Evolutionary conservation across 2,113 vertebrate genomes (phyloP), one percentile per base, ranked within the genome.

Genomic region (Callithrix jacchus): DNA sequence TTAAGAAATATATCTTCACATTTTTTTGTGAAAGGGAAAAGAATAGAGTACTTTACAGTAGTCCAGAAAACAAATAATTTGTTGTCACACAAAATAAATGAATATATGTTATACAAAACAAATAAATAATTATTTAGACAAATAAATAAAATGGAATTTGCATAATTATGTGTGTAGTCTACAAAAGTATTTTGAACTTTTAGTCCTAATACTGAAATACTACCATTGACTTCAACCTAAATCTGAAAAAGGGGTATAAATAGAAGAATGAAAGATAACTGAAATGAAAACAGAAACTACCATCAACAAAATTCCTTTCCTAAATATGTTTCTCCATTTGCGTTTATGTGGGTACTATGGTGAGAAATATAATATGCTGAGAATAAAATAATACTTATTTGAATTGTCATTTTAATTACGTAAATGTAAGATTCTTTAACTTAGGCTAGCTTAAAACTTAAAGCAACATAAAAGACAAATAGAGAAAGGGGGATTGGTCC

Each of bases 1-100:
- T 0, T 89, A 81, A 42, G 1, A 93, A 61, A 89, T 61, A 35
- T 12, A 37, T 32, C 0, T 40, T 11, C 6, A 12, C 37, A 71
- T 77, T 82, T 73, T 73, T 95, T 77, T 70, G 49, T 91, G 30
- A 64, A 91, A 74, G 27, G 54, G 21, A 92, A 96, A 92, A 94
- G 32, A 74, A 25, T 77, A 64, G 16, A n/a, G 13, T 13, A 2
- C 87, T 68, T 95, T 79, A 0, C 2, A 82, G 12, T 42, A 82
- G 3, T 21, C 18, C 47, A 76, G 23, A 74, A 66, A 64, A 49
- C 70, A 85, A 81, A 70, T 49, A 47, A 23, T 61, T 76, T 49
- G 30, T 35, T 25, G 12, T 23, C 77, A 37, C 61, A 27, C 87
- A 81, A 84, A 83, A 80, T 85, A 84, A 88, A 64, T 25, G 16